Evolutionary conservation across 92 coral and sea anemone species (phyloP).

Genomic region (Micromussa lordhowensis): DNA sequence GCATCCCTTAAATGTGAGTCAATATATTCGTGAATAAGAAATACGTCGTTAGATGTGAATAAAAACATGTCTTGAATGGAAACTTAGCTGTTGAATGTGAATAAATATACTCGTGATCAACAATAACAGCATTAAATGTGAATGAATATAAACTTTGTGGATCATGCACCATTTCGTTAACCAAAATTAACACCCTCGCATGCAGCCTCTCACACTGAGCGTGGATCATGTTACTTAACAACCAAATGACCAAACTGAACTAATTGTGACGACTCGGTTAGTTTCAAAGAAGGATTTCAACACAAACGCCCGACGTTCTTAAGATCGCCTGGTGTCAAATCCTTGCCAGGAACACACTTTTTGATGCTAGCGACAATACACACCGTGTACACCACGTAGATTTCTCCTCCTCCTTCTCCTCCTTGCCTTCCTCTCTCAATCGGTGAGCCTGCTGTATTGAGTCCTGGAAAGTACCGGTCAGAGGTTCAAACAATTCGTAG

Average conservation of each 20-base stretch:
- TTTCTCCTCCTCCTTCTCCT: conserved; percentile 11
- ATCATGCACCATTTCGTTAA: no score
- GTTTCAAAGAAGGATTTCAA: no score
- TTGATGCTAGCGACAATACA: neutral
- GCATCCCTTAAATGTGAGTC: no score
- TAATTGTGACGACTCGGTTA: neutral
- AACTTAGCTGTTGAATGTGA: no score
- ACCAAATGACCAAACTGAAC: neutral
- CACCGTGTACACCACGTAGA: conserved; percentile 82
- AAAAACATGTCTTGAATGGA: no score
- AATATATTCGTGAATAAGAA: no score
- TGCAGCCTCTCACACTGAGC: no score
- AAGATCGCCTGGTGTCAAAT: neutral
- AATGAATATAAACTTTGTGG: no score
- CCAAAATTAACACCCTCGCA: no score
- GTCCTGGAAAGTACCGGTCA: conserved; percentile 67
- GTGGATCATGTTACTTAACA: neutral
- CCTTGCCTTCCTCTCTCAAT: neutral
- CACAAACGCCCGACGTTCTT: neutral
- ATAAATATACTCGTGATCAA: no score
- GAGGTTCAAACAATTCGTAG: conserved; percentile 81
- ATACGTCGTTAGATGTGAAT: no score
- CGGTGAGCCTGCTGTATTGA: conserved; percentile 61
- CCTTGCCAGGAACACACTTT: neutral
- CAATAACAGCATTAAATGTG: no score